phyloP scores from a whole-genome alignment of 2,888 invertebrate species.

The Hymenopus coronatus region DNA sequence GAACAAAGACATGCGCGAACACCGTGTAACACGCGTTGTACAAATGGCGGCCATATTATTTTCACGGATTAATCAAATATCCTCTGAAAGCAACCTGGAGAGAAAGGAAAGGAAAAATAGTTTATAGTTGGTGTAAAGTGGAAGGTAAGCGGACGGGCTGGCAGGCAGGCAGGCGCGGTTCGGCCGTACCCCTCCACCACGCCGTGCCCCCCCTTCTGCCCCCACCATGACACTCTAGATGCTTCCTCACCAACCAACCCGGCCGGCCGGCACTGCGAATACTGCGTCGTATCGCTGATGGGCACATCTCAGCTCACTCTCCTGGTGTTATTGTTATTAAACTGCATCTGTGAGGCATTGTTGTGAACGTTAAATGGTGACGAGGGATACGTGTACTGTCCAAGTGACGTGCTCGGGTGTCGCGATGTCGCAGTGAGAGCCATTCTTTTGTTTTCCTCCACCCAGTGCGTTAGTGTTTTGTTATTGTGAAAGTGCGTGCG shows the following conservation, averaged over 20 bases:
- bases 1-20: neutral
- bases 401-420: neutral
- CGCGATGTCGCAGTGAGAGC: neutral
- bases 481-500: too few relatives aligned
- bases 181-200: neutral
- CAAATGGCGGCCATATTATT: neutral
- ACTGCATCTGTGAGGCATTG: neutral
- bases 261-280: slow-evolving; percentile 7
- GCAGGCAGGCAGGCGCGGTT: slow-evolving; percentile 11
- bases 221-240: neutral
- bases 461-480: neutral
- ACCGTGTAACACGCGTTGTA: neutral
- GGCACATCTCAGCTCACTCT: neutral
- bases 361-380: neutral
- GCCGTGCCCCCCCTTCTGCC: neutral
- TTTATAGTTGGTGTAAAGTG: neutral
- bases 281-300: slow-evolving; percentile 11
- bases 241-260: neutral
- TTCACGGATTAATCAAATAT: neutral
- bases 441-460: neutral
- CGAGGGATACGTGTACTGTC: neutral
- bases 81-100: neutral
- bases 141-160: neutral
- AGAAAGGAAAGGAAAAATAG: neutral
- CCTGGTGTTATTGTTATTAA: neutral